Conservation (phyloP, 2,888 invertebrate genomes). For the Pseudoips prasinana region DNA sequence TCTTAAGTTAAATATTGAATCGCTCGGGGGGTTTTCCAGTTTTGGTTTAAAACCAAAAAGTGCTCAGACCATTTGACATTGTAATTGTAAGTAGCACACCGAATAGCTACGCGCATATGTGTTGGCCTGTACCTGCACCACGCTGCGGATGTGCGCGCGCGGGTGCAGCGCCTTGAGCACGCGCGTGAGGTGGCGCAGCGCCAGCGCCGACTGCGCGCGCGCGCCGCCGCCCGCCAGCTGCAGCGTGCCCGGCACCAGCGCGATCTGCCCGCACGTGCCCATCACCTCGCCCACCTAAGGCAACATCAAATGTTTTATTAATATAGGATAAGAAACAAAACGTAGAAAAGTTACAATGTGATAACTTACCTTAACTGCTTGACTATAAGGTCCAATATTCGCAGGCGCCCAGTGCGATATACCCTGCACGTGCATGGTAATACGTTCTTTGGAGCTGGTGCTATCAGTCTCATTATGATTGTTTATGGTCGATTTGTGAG, state of each 20-base stretch:
- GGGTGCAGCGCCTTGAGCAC: constrained; percentile 91
- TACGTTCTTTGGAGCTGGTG: constrained; percentile 71
- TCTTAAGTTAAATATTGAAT: too few species aligned
- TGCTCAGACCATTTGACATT: too few species aligned
- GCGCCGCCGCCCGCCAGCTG: constrained; percentile 84
- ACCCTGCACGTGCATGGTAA: constrained; percentile 96
- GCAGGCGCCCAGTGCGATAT: constrained; percentile 99
- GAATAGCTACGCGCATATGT: too few species aligned
- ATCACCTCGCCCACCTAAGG: constrained; percentile 89
- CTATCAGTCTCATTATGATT: constrained; percentile 52
- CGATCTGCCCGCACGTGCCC: constrained; percentile 95
- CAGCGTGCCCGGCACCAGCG: constrained; percentile 86
- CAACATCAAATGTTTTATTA: neutral
- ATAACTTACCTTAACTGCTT: constrained; percentile 88
- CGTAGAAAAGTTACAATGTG: neutral
- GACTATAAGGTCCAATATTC: constrained; percentile 98
- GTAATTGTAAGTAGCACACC: too few species aligned
- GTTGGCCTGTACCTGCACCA: constrained; percentile 91
- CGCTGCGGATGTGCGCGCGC: constrained; percentile 89
- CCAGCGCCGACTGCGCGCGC: constrained; percentile 90
- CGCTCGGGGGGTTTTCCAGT: too few species aligned
- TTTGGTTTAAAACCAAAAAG: too few species aligned
- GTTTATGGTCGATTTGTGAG: constrained; percentile 54
- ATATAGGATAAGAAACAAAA: too few species aligned
- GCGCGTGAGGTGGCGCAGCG: constrained; percentile 91